Conservation (phyloP, 2,113 vertebrate genomes). For the Caloenas nicobarica region DNA sequence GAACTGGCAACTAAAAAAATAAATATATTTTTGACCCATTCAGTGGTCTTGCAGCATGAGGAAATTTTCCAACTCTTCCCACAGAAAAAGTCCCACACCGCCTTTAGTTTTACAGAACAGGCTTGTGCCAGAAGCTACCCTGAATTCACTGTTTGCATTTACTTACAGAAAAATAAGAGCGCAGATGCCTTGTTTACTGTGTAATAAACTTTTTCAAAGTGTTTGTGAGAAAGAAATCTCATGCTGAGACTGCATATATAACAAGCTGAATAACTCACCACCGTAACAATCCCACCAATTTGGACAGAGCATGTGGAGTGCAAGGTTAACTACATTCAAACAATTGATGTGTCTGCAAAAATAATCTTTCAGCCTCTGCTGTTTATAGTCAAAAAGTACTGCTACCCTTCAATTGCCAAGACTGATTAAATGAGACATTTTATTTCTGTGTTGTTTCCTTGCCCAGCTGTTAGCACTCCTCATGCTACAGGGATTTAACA, state of each 20-base stretch:
- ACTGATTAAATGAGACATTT: neutral
- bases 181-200: neutral
- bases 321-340: neutral
- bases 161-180: neutral
- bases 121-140: neutral
- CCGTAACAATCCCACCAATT: neutral
- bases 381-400: neutral
- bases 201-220: neutral
- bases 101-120: neutral
- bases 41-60: neutral
- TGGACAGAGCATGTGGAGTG: neutral
- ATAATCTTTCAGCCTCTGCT: neutral
- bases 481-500: neutral
- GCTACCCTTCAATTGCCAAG: neutral
- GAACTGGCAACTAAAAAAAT: neutral
- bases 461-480: neutral
- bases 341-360: neutral
- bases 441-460: neutral
- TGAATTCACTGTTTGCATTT: neutral
- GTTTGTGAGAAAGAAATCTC: neutral
- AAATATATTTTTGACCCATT: neutral
- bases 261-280: neutral
- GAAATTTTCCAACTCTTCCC: neutral
- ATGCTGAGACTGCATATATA: neutral
- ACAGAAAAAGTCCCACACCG: neutral